phyloP scores from a whole-genome alignment of 1,140 invertebrate genomes.

The Caenorhabditis remanei region DNA sequence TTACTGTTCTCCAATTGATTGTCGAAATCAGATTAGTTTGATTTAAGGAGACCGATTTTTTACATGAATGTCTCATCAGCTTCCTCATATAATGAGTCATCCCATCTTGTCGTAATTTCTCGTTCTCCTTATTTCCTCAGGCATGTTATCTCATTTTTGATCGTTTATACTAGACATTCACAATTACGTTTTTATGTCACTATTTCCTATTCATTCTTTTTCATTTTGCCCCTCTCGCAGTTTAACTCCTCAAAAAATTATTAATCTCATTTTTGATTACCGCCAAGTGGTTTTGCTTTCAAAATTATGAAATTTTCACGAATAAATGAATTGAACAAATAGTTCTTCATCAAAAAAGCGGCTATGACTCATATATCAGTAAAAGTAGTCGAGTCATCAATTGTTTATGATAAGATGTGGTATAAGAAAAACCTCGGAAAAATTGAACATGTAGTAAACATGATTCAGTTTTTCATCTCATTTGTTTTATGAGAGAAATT shows the following conservation, averaged over 20 bases:
- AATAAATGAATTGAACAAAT: too few relatives aligned
- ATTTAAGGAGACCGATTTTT: slow-evolving; percentile 39
- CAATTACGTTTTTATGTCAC: not conserved
- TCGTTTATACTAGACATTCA: not conserved
- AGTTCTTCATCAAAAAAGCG: not conserved
- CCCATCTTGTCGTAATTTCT: slow-evolving; percentile 17
- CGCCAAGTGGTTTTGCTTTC: too few relatives aligned
- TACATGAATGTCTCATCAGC: slow-evolving; percentile 9
- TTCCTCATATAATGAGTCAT: not conserved
- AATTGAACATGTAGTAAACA: too few relatives aligned
- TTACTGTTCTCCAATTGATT: not conserved
- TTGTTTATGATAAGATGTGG: not conserved
- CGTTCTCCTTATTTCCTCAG: slow-evolving; percentile 50
- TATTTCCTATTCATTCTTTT: too few relatives aligned
- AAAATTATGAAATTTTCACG: too few relatives aligned
- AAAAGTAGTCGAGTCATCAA: not conserved
- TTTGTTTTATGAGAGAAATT: too few relatives aligned
- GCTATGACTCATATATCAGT: not conserved
- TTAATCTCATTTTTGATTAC: too few relatives aligned
- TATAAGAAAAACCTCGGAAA: too few relatives aligned
- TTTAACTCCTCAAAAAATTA: too few relatives aligned
- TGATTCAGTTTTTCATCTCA: too few relatives aligned
- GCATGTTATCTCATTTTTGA: slow-evolving; percentile 50
- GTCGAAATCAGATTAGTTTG: slow-evolving; percentile 41
- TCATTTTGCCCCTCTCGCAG: too few relatives aligned